Base-by-base conservation (phyloP, 2,888 invertebrate species). In the Doris montereyensis region DNA sequence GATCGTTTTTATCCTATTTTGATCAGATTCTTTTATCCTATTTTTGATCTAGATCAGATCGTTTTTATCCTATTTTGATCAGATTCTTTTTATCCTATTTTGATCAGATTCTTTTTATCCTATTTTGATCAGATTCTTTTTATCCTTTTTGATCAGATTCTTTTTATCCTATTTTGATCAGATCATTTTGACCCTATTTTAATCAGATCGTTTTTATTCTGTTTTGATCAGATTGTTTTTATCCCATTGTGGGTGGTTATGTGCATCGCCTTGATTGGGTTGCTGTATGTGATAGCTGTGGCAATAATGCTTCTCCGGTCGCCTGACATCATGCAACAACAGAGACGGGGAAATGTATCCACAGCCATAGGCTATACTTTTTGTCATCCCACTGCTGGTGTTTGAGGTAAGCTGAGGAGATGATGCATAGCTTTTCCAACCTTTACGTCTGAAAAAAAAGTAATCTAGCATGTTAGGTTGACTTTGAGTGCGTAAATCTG, bases 211-310 rank as follows among this genome's bases (percentile, higher is more conserved):
- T 32, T n/a, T n/a, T n/a, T n/a, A n/a, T n/a, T n/a, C n/a, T n/a
- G n/a, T 65, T 81, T 76, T 67, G 86, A 87, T 75, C 84, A 92
- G 92, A 97, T 98, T 77, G 97, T 98, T 28, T 98, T 99, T 93
- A 98, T 99, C 82, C 99, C 91, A 2, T 84, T 98, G 75, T 99
- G 99, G 99, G 97, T 99, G 88, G 95, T 98, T 24, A 95, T 99
- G 93, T 98, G 98, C 92, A 94, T 99, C 87, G 97, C 97, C 86
- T 93, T 97, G 90, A 96, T 97, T 90, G 96, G 97, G 93, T 98
- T 99, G 67, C 93, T 99, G 70, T 99, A 99, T 91, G 97, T 97
- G 84, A 96, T 99, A 82, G 97, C 99, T 87, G 97, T 99, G 91
- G 98, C 99, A 84, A 97, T 97, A 41, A 97, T 99, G 85, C 93